Conservation (phyloP, 1,140 invertebrate species). For the Phymastichus coffea region DNA sequence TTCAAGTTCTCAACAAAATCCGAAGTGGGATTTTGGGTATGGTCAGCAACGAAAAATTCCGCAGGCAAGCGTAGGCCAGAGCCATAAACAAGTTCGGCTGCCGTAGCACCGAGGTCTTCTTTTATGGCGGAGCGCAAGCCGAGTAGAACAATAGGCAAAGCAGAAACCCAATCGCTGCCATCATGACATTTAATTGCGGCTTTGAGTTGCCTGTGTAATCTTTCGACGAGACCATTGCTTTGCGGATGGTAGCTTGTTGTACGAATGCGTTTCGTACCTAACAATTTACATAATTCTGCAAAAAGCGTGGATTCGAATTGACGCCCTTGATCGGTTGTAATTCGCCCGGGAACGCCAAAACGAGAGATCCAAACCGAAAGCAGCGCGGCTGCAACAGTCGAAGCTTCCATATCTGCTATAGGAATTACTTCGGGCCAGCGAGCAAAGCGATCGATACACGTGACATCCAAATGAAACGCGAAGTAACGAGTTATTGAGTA, state of each 20-base stretch:
- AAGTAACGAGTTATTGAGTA: constrained; percentile 25
- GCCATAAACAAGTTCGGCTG: constrained; percentile 47
- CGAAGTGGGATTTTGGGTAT: not conserved
- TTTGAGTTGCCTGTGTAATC: constrained; percentile 26
- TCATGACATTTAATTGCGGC: constrained; percentile 17
- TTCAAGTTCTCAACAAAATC: constrained; percentile 3
- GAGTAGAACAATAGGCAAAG: constrained; percentile 42
- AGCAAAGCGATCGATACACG: constrained; percentile 34
- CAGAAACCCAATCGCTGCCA: constrained; percentile 30
- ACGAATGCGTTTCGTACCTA: constrained; percentile 32
- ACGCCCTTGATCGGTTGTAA: constrained; percentile 40
- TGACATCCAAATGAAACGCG: constrained; percentile 38
- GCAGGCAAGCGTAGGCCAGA: constrained; percentile 40
- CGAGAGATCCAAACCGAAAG: constrained; percentile 33
- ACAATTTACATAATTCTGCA: constrained; percentile 28
- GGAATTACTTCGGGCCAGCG: constrained; percentile 38
- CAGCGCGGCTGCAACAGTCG: constrained; percentile 32
- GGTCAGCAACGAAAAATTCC: constrained; percentile 37
- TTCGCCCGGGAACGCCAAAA: constrained; percentile 35
- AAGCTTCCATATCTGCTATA: constrained; percentile 31
- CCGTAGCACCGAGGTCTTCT: constrained; percentile 35
- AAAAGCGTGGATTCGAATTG: constrained; percentile 42
- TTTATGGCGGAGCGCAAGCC: constrained; percentile 36
- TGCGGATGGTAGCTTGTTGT: constrained; percentile 42
- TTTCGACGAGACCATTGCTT: constrained; percentile 24